These are phyloP conservation scores for Rhinophrynus dorsalis DNA, from an alignment of 2,797 vertebrate genomes.

Conservation along the genomic window DNA sequence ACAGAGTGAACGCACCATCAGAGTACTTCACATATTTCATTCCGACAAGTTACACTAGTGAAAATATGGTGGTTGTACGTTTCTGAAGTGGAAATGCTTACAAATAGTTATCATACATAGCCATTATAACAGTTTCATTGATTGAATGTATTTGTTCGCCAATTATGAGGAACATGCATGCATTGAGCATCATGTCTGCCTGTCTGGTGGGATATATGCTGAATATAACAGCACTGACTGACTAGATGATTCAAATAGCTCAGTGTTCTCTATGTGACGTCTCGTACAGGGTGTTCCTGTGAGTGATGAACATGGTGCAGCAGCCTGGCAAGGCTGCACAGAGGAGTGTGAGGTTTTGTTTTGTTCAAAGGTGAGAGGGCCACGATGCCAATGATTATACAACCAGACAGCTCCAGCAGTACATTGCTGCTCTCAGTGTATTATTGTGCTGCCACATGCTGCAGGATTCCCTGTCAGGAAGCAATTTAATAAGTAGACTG, in stretches of 20 bases:
- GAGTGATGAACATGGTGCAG: neutral
- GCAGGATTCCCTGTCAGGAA: no score
- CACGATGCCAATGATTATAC: no score
- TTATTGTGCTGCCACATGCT: no score
- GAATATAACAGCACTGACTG: neutral
- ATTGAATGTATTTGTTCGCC: neutral
- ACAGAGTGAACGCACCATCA: no score
- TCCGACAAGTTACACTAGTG: no score
- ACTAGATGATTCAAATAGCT: neutral
- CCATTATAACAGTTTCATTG: neutral
- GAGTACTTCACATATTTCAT: no score
- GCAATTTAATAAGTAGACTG: no score
- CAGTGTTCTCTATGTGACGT: neutral
- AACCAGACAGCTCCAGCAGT: no score
- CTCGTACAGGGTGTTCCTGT: neutral
- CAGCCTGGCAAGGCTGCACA: no score
- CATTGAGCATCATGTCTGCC: neutral
- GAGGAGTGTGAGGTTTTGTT: neutral
- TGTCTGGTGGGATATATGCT: neutral
- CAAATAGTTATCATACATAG: neutral
- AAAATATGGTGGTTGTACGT: no score
- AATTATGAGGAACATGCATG: neutral
- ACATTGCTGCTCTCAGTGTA: no score
- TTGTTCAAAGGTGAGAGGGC: neutral
- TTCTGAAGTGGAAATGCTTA: no score